Evolutionary conservation across 2,888 invertebrate species (phyloP), one percentile per base, ranked within the genome.

Genomic region (Panopea generosa): DNA sequence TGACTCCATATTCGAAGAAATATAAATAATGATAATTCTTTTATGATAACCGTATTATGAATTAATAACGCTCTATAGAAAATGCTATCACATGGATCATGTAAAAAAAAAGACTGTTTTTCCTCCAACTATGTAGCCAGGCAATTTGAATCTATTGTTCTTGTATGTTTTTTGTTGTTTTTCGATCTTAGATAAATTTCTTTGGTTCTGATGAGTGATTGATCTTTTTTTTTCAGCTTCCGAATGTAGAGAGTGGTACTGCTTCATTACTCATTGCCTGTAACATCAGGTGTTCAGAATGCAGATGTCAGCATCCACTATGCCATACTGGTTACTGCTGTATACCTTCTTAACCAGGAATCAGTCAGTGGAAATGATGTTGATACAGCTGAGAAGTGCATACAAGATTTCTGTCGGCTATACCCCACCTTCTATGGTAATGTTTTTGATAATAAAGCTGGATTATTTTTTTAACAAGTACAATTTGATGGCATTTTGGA

Each of bases 211-310:
- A 53, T 38, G 18, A 38, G n/a, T 50, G n/a, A 45, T 6, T 50
- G 52, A 9, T 47, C 40, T 40, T n/a, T 60, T 60, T 47, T 26
- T 66, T 72, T 52, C 72, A 72, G 72, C 72, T 20, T 29, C 65
- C 16, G 72, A 65, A 60, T 65, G 59, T 50, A 29, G 66, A 53
- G 66, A 72, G 29, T 72, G 72, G 72, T 50, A n/a, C n/a, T 67
- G 38, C 18, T 73, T 2, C 73, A 73, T 47, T 67, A 60, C 43
- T 60, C 67, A 16, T 33, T 67, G n/a, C 67, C 66, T 43, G 67
- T 73, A 29, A 40, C 66, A 56, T 22, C 47, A 22, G 55, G 55
- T 27, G 40, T 73, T 43, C 55, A 55, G 22, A n/a, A 20, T 14
- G 18, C 56, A 4, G 43, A 20, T 0, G 14, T 24, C 7, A 29